These are phyloP conservation scores for Centropus bengalensis DNA, from an alignment of 2,113 vertebrate genomes.

Conservation along the genomic window DNA sequence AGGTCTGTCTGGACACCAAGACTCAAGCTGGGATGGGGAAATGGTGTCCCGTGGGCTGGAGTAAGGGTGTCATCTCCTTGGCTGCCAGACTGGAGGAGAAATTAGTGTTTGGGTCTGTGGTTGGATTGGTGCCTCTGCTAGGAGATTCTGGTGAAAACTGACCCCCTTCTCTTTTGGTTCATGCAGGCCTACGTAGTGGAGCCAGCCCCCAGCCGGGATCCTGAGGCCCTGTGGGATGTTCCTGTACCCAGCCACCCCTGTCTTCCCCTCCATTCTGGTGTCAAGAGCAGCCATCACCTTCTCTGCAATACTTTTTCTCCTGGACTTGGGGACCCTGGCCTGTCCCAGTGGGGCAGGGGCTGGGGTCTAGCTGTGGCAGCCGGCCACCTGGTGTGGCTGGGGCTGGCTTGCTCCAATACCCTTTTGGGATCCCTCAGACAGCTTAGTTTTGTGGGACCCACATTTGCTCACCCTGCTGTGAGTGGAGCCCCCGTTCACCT, in stretches of 20 bases:
- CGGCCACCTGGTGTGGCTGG: rapidly evolving
- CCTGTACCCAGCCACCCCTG: background rate
- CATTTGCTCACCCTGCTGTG: background rate
- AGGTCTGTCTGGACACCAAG: background rate
- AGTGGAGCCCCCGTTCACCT: background rate
- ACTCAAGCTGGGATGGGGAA: rapidly evolving
- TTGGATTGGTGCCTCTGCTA: background rate
- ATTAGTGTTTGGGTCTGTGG: rapidly evolving
- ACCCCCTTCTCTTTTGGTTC: background rate
- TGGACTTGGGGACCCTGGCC: background rate
- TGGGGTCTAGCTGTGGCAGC: background rate
- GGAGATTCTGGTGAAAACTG: background rate
- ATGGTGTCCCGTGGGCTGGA: rapidly evolving
- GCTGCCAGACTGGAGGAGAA: background rate
- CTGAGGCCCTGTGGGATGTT: background rate
- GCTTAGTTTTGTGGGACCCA: background rate
- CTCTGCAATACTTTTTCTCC: constrained; percentile 54
- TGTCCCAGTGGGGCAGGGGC: background rate
- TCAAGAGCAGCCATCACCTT: background rate
- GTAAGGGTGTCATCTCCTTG: background rate
- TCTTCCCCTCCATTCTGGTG: background rate
- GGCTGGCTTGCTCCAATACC: background rate
- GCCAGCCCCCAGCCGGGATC: constrained; percentile 24
- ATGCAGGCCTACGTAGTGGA: constrained; percentile 39
- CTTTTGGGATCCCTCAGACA: background rate